Percentiles rank a stretch among this genome's conserved stretches.
Conservation (phyloP, 2,113 vertebrate genomes). For the Promerops cafer region DNA sequence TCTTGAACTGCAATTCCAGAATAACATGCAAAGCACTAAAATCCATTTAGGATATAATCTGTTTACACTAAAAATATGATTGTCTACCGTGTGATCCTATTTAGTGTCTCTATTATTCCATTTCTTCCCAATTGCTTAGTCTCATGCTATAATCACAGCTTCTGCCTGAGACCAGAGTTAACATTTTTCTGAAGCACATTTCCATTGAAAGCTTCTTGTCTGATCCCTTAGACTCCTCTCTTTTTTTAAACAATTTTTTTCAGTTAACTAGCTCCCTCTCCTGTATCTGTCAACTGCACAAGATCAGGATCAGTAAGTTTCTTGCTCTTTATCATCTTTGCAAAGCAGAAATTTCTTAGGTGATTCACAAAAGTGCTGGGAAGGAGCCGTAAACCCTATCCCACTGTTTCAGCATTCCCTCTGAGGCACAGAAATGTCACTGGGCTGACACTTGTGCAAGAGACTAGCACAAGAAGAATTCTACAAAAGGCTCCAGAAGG, state of each 20-base stretch:
- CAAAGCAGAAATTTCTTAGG: not conserved
- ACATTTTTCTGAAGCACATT: not conserved
- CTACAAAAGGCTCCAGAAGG: not conserved
- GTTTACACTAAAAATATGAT: not conserved
- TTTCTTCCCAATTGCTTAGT: not conserved
- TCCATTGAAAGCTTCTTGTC: not conserved
- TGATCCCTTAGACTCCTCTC: not conserved
- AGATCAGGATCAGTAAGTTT: not conserved
- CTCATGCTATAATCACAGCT: not conserved
- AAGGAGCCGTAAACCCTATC: not conserved
- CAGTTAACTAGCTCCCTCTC: not conserved
- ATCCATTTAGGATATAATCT: not conserved
- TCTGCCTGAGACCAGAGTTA: not conserved
- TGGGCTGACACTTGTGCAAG: rapidly evolving
- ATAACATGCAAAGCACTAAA: not conserved
- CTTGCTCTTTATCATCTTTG: not conserved
- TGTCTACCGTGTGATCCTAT: not conserved
- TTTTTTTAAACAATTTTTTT: not conserved
- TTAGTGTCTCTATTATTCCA: not conserved
- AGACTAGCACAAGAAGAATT: not conserved
- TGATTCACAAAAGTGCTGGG: not conserved
- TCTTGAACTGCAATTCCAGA: not conserved
- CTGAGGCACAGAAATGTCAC: rapidly evolving
- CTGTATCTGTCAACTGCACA: not conserved
- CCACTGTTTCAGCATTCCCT: not conserved